Conservation (phyloP, 64 coral and sea anemone genomes). For the Orbicella faveolata region DNA sequence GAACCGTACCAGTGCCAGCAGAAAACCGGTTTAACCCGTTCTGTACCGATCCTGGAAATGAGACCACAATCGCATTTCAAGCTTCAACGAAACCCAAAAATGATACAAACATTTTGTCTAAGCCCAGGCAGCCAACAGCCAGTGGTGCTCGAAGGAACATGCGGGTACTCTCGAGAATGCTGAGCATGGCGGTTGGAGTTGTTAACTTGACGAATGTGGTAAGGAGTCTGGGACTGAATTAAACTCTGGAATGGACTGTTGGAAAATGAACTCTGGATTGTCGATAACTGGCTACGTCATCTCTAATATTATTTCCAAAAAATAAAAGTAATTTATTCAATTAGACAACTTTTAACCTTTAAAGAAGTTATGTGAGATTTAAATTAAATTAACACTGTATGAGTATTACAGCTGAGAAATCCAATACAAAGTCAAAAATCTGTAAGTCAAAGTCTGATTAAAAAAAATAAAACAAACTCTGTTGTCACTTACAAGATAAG, state of each 20-base stretch:
- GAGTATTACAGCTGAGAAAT: too few species aligned
- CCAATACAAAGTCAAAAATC: too few species aligned
- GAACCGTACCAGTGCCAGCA: background rate
- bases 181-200: background rate
- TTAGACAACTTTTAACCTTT: too few species aligned
- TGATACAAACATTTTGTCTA: background rate
- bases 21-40: slow-evolving; percentile 15
- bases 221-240: background rate
- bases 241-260: background rate
- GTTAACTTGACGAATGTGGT: background rate
- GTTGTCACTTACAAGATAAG: too few species aligned
- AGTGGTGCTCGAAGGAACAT: background rate
- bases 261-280: background rate
- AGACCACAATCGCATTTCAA: background rate
- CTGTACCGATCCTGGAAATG: background rate
- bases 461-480: too few species aligned
- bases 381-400: too few species aligned
- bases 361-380: background rate
- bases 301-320: too few species aligned
- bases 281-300: too few species aligned
- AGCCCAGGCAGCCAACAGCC: background rate
- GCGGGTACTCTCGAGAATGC: slow-evolving; percentile 6
- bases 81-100: slow-evolving; percentile 10
- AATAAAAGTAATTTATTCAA: too few species aligned
- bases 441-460: too few species aligned